Evolutionary conservation across 2,113 vertebrate species (phyloP).

Genomic region (Paraplagusia blochii): DNA sequence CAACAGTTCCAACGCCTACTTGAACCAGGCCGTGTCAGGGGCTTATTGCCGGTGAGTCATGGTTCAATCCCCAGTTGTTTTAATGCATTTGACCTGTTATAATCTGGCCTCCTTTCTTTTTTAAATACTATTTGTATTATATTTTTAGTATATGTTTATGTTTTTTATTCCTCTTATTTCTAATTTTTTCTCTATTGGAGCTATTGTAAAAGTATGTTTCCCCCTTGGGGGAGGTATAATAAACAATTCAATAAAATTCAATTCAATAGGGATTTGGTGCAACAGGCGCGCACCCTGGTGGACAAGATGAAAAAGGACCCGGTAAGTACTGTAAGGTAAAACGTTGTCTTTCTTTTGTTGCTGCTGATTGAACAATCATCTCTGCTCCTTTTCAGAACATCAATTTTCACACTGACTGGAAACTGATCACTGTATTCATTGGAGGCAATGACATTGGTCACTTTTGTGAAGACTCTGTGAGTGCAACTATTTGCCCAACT

Average conservation of each 20-base stretch:
- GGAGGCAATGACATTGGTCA: conserved; percentile 85
- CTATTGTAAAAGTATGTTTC: too few relatives aligned
- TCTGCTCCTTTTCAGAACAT: conserved; percentile 75
- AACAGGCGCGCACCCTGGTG: conserved; percentile 79
- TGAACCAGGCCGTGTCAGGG: conserved; percentile 88
- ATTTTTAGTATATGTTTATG: too few relatives aligned
- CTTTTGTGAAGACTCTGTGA: conserved; percentile 85
- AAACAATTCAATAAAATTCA: too few relatives aligned
- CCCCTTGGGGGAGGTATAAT: too few relatives aligned
- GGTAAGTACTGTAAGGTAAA: conserved; percentile 66
- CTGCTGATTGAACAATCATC: not conserved
- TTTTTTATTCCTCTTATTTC: too few relatives aligned
- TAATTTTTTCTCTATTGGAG: too few relatives aligned
- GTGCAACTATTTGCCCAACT: conserved; percentile 1
- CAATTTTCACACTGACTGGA: conserved; percentile 86
- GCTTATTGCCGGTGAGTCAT: conserved; percentile 74
- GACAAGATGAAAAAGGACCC: conserved; percentile 81
- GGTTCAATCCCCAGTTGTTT: not conserved
- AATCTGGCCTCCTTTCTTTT: too few relatives aligned
- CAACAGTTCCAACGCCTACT: conserved; percentile 62
- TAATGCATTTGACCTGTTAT: too few relatives aligned
- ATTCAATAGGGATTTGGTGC: conserved; percentile 82
- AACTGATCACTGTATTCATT: conserved; percentile 87
- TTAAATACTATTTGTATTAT: too few relatives aligned
- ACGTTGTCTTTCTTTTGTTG: not conserved